Base-by-base conservation (phyloP, 1,140 invertebrate species). In the Drosophila pandora region DNA sequence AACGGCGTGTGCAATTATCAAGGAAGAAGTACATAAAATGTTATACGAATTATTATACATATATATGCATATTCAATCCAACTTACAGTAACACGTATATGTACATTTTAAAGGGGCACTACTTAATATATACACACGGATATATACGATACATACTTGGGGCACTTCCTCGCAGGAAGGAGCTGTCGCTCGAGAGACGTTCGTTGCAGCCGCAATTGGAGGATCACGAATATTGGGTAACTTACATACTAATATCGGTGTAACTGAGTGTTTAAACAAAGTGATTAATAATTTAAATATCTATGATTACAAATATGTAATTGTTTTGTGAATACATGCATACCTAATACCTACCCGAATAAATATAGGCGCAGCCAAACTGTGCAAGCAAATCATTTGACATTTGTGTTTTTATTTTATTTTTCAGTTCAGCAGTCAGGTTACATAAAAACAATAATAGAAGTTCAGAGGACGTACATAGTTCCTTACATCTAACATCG, bases 281-380 rank as follows among this genome's bases (percentile, higher is more conserved):
- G 82, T 85, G 75, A 83, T 82, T 88, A 83, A 65, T 83, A 72
- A 65, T 70, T 82, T 76, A 64, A 82, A 64, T 56, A 76, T 63
- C 10, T 37, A 62, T 62, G 28, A 63, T 73, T 74, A 68, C 69
- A 21, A 68, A 59, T 63, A 71, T 79, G 56, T 73, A 88, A 83
- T 67, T 83, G 78, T 71, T 62, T 82, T 87, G 83, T 82, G 83
- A 61, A 80, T 76, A 80, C 67, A 72, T 50, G 37, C 58, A 74
- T 74, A 50, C 60, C 50, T 76, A 70, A 74, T 74, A 50, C 60
- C 50, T 76, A 70, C 70, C 78, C 55, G 58, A 88, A 87, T 87
- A 87, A 88, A 79, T 60, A 83, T 68, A 60, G 47, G 62, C 79
- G 60, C 78, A 71, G 69, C 77, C 74, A 75, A 70, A 68, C 58